Evolutionary conservation across 2,797 vertebrate species (phyloP).

Genomic region (Syndactyla subalaris): DNA sequence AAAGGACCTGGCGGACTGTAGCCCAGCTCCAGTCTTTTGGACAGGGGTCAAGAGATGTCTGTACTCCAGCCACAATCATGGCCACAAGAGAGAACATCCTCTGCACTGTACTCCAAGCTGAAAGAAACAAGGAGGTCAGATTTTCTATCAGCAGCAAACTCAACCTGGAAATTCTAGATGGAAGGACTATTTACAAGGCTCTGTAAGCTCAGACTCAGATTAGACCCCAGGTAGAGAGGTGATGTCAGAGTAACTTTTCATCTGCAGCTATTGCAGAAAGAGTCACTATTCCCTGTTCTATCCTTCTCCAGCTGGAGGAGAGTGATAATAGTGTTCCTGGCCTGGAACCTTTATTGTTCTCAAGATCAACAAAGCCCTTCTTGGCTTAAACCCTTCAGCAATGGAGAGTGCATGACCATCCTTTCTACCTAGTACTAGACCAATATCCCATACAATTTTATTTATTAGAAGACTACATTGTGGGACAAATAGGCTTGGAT

Average conservation of each 20-base stretch:
- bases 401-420: neutral
- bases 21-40: neutral
- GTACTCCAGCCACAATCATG: neutral
- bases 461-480: neutral
- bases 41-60: neutral
- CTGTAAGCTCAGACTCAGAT: neutral
- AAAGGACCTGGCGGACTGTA: neutral
- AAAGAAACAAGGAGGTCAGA: neutral
- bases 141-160: neutral
- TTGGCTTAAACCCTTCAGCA: neutral
- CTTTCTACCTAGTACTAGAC: neutral
- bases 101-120: neutral
- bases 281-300: neutral
- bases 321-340: neutral
- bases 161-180: neutral
- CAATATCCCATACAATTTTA: neutral
- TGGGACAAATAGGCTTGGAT: accelerated
- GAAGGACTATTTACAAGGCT: neutral
- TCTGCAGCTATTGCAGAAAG: neutral
- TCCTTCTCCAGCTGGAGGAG: neutral
- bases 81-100: neutral
- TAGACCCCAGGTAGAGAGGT: neutral
- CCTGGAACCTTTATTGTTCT: neutral
- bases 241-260: neutral
- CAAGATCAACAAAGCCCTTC: neutral